Evolutionary conservation across 2,888 invertebrate species (phyloP), one percentile per base, ranked within the genome.

Genomic region (Boloria selene): DNA sequence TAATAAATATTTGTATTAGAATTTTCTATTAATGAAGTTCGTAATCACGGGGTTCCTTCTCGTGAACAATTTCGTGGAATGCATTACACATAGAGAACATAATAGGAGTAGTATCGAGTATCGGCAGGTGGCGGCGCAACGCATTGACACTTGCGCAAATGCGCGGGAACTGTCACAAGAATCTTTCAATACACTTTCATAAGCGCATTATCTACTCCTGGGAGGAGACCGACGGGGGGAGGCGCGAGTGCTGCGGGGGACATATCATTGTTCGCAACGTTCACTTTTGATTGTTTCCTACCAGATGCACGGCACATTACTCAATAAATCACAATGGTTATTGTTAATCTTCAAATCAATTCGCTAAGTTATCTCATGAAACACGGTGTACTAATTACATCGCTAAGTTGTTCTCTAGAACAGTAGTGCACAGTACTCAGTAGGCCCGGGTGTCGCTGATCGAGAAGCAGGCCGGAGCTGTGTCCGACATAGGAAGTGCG

Each of bases 101-200:
- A 31, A 45, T 51, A 18, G 22, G 42, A 26, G 44, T 14, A 6
- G 56, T 52, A 42, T 51, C 64, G 13, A 31, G 31, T 58, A 44
- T 58, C 63, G n/a, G 44, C 49, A 49, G 13, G 38, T 18, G 26
- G 17, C 14, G 38, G 17, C 55, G 18, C 26, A 7, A 10, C n/a
- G 22, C 14, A 45, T 47, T 14, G 49, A 38, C 56, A 42, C 17
- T 71, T 71, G 49, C 60, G 67, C 63, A 71, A 73, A 61, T 38
- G 47, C 65, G 70, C 66, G 72, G 70, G 71, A 70, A 71, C 60
- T 31, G 58, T 38, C 42, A 63, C 67, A 68, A 72, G 69, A 71
- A 69, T 67, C 62, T 64, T 55, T 73, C 64, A 66, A 67, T 70
- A 61, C 67, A 67, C 73, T 73, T 70, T 73, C 73, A 61, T 73